Conservation (phyloP, 2,113 vertebrate species). For the Cottus gobio region DNA sequence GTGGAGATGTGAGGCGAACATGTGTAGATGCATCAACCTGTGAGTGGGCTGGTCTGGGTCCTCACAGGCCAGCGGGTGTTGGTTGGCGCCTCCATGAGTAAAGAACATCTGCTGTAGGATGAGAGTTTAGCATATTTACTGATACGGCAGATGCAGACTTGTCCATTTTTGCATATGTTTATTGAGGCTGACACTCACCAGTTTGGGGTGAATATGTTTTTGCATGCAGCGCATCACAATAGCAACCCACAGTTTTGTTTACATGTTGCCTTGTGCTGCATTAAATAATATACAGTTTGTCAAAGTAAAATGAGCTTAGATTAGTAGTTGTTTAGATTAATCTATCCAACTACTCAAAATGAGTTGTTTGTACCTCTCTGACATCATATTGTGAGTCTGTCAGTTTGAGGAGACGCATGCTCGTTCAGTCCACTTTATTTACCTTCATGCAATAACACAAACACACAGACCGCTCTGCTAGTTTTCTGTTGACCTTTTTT, state of each 20-base stretch:
- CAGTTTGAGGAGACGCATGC: neutral
- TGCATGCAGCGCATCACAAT: no score
- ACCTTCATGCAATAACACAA: neutral
- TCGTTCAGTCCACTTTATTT: neutral
- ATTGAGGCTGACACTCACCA: no score
- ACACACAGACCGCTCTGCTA: neutral
- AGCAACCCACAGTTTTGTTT: no score
- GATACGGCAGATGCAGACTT: neutral
- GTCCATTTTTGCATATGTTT: neutral
- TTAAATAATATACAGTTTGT: no score
- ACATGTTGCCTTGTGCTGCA: no score
- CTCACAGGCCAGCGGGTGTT: neutral
- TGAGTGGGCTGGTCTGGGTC: neutral
- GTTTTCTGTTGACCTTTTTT: fast-evolving
- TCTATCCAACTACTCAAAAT: no score
- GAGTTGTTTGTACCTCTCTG: no score
- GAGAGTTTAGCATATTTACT: neutral
- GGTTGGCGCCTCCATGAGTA: neutral
- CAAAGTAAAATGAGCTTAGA: no score
- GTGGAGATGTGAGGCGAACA: neutral
- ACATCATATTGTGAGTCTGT: neutral
- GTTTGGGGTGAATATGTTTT: no score
- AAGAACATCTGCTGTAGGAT: neutral
- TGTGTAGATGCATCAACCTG: neutral
- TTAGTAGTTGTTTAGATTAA: no score